Base-by-base conservation (phyloP, 2,113 vertebrate genomes). In the Xiphophorus hellerii region DNA sequence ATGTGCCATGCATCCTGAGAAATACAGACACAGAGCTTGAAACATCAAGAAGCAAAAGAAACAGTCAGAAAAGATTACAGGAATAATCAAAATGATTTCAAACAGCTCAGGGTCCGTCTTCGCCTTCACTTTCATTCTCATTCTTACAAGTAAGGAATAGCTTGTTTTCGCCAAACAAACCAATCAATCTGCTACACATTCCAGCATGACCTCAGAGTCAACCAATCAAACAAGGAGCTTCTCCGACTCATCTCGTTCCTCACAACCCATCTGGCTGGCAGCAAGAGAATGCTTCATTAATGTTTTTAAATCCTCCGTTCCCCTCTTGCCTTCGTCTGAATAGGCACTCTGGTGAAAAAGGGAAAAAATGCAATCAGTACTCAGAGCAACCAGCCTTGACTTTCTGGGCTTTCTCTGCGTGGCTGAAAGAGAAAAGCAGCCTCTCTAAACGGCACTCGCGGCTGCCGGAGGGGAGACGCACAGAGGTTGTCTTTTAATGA, bases 161-260 rank as follows among this genome's bases (percentile, higher is more conserved):
- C 70, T 82, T 85, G 61, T 89, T 89, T 88, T 81, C 39, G 71
- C 61, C 71, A 82, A 85, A 86, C 78, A 79, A 66, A 69, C n/a
- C 25, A 42, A 81, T 76, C 22, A 85, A 84, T 78, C 72, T 66
- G 81, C 63, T 74, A 65, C 85, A 88, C 79, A 68, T 76, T 89
- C 76, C 54, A 83, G 22, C 11, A 68, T 89, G 82, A 92, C 87
- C 88, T 72, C 71, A 66, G 5, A 89, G 84, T 88, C 84, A 89
- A 86, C 89, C 85, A 87, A 88, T 91, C 84, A 83, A 76, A 80
- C 29, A 12, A 54, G 82, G 66, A 68, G 74, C 66, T 39, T 69
- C 72, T 96, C 95, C 94, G 96, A 96, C 66, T 91, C 95, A 66
- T 97, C 95, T 82, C 93, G 95, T 83, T 97, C 96, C 92, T 97